Conservation (phyloP, 2,113 vertebrate genomes). For the Coregonus clupeaformis region DNA sequence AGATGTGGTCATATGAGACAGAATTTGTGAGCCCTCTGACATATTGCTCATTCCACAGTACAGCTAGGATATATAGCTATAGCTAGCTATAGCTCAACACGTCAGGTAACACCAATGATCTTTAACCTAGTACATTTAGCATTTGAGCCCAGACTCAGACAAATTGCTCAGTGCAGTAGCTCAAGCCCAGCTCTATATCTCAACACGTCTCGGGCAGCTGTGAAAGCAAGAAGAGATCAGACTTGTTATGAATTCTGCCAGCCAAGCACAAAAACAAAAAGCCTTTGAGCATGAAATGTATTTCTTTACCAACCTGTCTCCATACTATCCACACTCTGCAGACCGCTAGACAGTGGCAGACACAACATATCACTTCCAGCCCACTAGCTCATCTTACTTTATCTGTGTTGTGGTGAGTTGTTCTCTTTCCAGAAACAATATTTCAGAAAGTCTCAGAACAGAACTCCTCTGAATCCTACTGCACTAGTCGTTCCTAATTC, state of each 20-base stretch:
- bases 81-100: background rate
- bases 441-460: background rate
- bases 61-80: too few species aligned
- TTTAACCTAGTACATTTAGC: too few species aligned
- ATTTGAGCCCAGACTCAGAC: background rate
- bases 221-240: background rate
- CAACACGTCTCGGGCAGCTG: background rate
- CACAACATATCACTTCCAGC: constrained; percentile 3
- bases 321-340: background rate
- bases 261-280: constrained; percentile 16
- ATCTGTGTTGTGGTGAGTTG: background rate
- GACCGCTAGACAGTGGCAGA: constrained; percentile 5
- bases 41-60: background rate
- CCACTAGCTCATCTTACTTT: background rate
- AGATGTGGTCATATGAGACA: too few species aligned
- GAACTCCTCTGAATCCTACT: background rate
- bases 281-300: constrained; percentile 2
- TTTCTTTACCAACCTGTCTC: background rate
- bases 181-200: background rate
- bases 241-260: constrained; percentile 25
- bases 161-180: background rate
- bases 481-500: background rate
- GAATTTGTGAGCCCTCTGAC: background rate
- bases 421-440: background rate
- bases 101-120: background rate